These are phyloP conservation scores for Ooceraea biroi DNA, from an alignment of 1,140 invertebrate genomes.

Conservation along the genomic window DNA sequence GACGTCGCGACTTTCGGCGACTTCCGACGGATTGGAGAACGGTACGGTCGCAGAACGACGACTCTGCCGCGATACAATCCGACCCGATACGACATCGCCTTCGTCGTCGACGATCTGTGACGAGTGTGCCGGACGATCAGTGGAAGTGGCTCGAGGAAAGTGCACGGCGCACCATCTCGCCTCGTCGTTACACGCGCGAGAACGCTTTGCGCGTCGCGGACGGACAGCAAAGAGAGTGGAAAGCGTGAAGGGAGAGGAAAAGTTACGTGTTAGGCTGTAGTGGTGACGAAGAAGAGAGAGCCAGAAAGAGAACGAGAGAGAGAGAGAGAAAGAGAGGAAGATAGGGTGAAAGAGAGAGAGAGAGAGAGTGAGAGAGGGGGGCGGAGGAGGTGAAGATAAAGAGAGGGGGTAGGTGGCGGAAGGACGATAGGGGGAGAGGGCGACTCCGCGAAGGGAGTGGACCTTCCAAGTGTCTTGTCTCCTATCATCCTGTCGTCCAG, in stretches of 20 bases:
- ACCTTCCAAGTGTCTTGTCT: slow-evolving; percentile 80
- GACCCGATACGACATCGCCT: no score
- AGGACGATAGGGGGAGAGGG: slow-evolving; percentile 72
- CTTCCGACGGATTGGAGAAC: no score
- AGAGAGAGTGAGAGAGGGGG: slow-evolving; percentile 10
- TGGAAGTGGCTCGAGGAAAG: slow-evolving; percentile 67
- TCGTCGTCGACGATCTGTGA: background rate
- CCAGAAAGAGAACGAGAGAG: background rate
- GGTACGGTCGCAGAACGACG: background rate
- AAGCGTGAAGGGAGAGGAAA: slow-evolving; percentile 45
- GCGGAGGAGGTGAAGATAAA: slow-evolving; percentile 29
- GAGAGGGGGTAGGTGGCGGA: slow-evolving; percentile 57
- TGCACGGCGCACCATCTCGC: slow-evolving; percentile 55
- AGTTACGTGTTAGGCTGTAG: slow-evolving; percentile 50
- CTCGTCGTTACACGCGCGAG: slow-evolving; percentile 52
- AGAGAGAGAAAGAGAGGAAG: background rate
- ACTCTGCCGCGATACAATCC: slow-evolving; percentile 4
- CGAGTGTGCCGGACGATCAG: slow-evolving; percentile 63
- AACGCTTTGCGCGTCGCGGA: slow-evolving; percentile 59
- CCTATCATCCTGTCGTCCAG: slow-evolving; percentile 81
- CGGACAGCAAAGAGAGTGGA: slow-evolving; percentile 17
- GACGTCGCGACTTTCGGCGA: background rate
- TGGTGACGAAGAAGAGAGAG: background rate
- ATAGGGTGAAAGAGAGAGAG: slow-evolving; percentile 18
- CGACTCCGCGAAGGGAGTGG: slow-evolving; percentile 71